Percentiles rank a stretch among this genome's conserved stretches.
Evolutionary conservation across 1,140 invertebrate species (phyloP).

Genomic region (Brachionus manjavacas): DNA sequence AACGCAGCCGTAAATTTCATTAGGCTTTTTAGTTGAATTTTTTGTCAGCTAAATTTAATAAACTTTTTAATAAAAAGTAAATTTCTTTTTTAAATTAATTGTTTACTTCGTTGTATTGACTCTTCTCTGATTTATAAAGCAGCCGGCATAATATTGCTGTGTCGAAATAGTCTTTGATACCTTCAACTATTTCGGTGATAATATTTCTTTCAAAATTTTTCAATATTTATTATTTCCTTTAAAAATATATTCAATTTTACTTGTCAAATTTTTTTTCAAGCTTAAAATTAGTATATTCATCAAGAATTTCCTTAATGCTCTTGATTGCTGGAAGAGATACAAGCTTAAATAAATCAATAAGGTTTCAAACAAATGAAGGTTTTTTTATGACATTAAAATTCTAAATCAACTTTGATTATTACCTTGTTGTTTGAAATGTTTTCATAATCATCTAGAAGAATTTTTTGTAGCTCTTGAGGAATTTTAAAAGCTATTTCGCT

Average conservation of each 20-base stretch:
- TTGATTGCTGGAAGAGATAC: neutral
- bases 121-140: constrained; percentile 1
- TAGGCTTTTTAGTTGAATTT: constrained; percentile 20
- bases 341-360: neutral
- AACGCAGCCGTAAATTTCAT: constrained; percentile 3
- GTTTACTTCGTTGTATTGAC: constrained; percentile 17
- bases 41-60: neutral
- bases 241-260: neutral
- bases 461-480: constrained; percentile 6
- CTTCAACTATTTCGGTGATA: constrained; percentile 25
- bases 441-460: constrained; percentile 18
- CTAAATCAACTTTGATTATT: neutral
- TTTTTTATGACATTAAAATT: neutral
- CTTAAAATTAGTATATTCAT: neutral
- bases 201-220: neutral
- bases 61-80: neutral
- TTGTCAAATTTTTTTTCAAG: constrained; percentile 35
- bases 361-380: neutral
- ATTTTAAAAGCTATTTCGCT: constrained; percentile 23
- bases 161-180: constrained; percentile 39
- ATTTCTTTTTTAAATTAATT: neutral
- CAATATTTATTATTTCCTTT: neutral
- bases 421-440: neutral
- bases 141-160: neutral
- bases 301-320: constrained; percentile 6